Percentiles rank a stretch among this genome's conserved stretches.
These are phyloP conservation scores for Chrysemys picta DNA, from an alignment of 2,113 vertebrate species.

Conservation along the genomic window DNA sequence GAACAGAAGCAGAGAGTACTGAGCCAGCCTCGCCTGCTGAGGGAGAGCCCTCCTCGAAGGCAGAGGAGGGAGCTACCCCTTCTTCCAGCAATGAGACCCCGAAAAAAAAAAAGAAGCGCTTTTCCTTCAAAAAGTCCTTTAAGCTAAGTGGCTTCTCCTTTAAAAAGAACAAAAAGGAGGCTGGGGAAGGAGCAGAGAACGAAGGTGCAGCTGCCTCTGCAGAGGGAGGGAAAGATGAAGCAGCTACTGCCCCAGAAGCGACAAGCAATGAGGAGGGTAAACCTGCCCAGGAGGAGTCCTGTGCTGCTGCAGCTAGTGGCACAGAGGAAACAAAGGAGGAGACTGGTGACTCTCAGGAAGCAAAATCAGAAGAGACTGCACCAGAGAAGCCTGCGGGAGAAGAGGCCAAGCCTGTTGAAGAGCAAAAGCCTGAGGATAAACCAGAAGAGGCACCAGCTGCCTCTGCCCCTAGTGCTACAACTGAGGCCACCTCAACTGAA, in stretches of 20 bases:
- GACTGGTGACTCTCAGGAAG: conserved; percentile 74
- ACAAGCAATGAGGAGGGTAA: conserved; percentile 61
- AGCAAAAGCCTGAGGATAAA: conserved; percentile 59
- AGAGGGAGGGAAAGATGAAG: conserved; percentile 79
- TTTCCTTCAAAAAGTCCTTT: conserved; percentile 98
- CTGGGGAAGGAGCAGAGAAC: conserved; percentile 81
- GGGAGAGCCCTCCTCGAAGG: conserved; percentile 81
- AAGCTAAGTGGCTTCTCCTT: conserved; percentile 97
- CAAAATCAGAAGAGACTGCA: conserved; percentile 75
- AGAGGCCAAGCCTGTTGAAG: conserved; percentile 74
- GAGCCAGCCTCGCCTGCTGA: conserved; percentile 84
- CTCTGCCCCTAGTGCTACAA: conserved; percentile 40
- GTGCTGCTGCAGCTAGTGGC: conserved; percentile 54
- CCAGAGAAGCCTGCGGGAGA: conserved; percentile 78
- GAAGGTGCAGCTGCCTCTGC: conserved; percentile 80
- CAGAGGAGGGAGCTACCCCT: conserved; percentile 81
- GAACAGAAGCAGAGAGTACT: conserved; percentile 79
- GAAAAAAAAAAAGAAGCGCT: conserved; percentile 98
- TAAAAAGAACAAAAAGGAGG: conserved; percentile 97
- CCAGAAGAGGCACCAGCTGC: conserved; percentile 69
- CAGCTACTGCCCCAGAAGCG: conserved; percentile 68
- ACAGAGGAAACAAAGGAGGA: conserved; percentile 79
- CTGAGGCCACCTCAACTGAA: conserved; percentile 71
- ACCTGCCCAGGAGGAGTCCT: conserved; percentile 66
- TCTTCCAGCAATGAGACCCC: conserved; percentile 92